Percentiles rank a stretch among this genome's conserved stretches.
Conservation (phyloP, 2,888 invertebrate species). For the Catotricha subobsoleta region DNA sequence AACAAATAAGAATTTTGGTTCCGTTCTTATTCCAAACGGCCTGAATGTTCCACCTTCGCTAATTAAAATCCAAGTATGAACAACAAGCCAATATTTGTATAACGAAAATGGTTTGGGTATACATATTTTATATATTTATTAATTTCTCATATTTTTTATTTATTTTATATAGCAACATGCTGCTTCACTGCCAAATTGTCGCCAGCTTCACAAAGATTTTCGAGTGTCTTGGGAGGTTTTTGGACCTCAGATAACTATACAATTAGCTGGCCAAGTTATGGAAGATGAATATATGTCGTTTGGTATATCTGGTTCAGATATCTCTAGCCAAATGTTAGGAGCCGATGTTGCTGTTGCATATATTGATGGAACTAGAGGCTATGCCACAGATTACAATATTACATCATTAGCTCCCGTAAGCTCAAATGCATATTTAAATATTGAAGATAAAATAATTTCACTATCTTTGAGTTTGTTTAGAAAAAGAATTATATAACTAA, state of each 20-base stretch:
- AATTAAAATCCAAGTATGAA: conserved; percentile 35
- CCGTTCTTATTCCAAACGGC: conserved; percentile 57
- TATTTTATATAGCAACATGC: conserved; percentile 34
- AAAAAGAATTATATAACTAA: no score
- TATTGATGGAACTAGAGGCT: conserved; percentile 52
- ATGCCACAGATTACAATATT: conserved; percentile 68
- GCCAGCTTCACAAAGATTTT: conserved; percentile 65
- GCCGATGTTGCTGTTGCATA: conserved; percentile 67
- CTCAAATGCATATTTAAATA: conserved; percentile 10
- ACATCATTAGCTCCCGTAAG: conserved; percentile 61
- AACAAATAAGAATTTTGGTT: conserved; percentile 48
- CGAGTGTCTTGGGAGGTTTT: conserved; percentile 84
- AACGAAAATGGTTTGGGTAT: no score
- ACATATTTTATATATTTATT: neutral
- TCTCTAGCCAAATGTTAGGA: conserved; percentile 61
- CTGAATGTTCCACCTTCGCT: conserved; percentile 78
- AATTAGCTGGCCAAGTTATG: conserved; percentile 53
- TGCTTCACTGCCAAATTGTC: conserved; percentile 59
- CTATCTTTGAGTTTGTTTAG: conserved; percentile 9
- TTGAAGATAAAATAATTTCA: neutral
- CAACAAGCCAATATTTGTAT: no score
- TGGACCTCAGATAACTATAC: conserved; percentile 70
- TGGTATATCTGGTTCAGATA: conserved; percentile 61
- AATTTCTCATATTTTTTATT: conserved; percentile 5
- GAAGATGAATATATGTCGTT: conserved; percentile 75